Evolutionary conservation across 2,888 invertebrate genomes (phyloP).

Genomic region (Scaptomyza polygonia): DNA sequence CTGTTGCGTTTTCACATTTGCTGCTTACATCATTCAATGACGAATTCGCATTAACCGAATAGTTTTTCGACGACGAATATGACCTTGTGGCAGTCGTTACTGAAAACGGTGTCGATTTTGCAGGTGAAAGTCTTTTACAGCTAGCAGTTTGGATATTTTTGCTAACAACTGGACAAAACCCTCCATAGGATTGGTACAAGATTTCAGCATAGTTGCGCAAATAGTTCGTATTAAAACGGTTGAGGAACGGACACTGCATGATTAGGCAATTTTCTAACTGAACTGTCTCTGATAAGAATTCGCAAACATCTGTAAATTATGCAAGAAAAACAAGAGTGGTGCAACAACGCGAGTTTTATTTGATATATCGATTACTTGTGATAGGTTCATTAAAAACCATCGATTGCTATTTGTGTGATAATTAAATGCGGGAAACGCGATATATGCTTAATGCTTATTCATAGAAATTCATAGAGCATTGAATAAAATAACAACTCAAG

Average conservation of each 20-base stretch:
- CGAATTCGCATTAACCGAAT: conserved; percentile 21
- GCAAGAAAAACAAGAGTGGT: conserved; percentile 58
- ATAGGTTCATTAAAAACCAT: background rate
- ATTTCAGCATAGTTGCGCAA: conserved; percentile 92
- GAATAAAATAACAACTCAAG: no score
- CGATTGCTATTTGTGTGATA: background rate
- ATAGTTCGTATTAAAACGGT: conserved; percentile 91
- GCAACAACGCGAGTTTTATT: conserved; percentile 10
- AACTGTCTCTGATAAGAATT: conserved; percentile 38
- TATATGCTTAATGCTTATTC: no score
- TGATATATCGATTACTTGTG: conserved; percentile 35
- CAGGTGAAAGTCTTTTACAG: conserved; percentile 68
- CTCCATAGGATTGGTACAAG: conserved; percentile 91
- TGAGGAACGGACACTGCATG: conserved; percentile 96
- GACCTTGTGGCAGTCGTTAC: conserved; percentile 57
- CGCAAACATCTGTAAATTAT: conserved; percentile 53
- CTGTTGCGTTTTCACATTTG: conserved; percentile 23
- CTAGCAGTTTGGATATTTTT: conserved; percentile 78
- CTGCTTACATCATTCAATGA: conserved; percentile 44
- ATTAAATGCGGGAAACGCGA: no score
- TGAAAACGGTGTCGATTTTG: conserved; percentile 45
- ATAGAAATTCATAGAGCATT: background rate
- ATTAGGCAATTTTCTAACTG: conserved; percentile 14
- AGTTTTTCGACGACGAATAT: conserved; percentile 49
- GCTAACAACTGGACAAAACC: conserved; percentile 89